Evolutionary conservation across 2,888 invertebrate genomes (phyloP), one percentile per base, ranked within the genome.

Genomic region (Rugalucina vietnamica): DNA sequence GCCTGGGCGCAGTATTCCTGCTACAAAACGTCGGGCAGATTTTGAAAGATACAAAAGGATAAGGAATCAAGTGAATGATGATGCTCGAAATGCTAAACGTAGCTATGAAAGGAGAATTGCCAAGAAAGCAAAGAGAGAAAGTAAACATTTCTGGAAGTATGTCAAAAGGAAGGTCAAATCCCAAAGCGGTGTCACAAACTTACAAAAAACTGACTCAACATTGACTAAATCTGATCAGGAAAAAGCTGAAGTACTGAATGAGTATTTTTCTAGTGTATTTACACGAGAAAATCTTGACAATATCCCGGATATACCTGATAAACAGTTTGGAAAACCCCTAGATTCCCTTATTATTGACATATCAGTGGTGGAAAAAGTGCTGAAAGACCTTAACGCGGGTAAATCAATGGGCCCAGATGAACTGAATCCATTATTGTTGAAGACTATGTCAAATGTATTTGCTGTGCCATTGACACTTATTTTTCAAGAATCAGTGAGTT

Each of bases 61-160:
- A 32, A 10, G 74, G 18, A 74, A 74, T 32, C 5, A 29, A n/a
- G 34, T 50, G 14, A 49, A 49, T 49, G 32, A 74, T 12, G 29
- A 14, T 8, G 36, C 50, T 29, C n/a, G 29, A 27, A 50, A 49
- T 39, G 74, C 74, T n/a, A 74, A 73, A 27, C 14, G 29, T 18
- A 34, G 27, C 34, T 27, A 12, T 70, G 34, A 18, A 5, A 70
- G 27, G 36, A 32, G 34, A 32, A 10, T 70, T 8, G 29, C 70
- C 12, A 36, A 50, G 24, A 76, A 60, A 21, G 65, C 69, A 5
- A 76, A 76, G 43, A 65, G 3, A 3, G 43, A 76, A 14, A 24
- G 50, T 21, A 76, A 69, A 69, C 65, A 76, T 27, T 76, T 76
- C 65, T 76, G 76, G 76, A 8, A 34, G 8, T 76, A 65, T 69